These are phyloP conservation scores for Pongo abelii DNA, from an alignment of 2,113 vertebrate species.

Conservation along the genomic window DNA sequence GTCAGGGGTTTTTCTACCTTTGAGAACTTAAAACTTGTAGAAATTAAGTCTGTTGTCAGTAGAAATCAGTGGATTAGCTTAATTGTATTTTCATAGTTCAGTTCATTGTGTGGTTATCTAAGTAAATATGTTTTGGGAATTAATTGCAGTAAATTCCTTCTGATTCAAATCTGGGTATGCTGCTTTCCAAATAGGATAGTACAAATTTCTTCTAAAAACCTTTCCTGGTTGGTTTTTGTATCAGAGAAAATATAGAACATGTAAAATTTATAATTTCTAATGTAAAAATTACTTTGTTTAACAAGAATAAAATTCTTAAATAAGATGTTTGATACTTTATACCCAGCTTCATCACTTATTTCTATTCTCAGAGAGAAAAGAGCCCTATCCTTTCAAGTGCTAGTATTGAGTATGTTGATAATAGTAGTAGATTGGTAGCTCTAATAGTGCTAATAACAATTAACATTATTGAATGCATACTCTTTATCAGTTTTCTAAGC, in stretches of 20 bases:
- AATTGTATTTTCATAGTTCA: constrained; percentile 34
- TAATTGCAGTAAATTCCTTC: constrained; percentile 36
- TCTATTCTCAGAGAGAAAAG: not conserved
- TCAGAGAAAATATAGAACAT: not conserved
- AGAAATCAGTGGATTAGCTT: constrained; percentile 47
- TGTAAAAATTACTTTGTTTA: not conserved
- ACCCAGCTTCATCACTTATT: not conserved
- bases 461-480: not conserved
- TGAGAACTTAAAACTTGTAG: constrained; percentile 51
- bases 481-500: not conserved
- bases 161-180: not conserved
- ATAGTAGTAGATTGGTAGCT: not conserved
- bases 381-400: not conserved
- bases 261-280: not conserved
- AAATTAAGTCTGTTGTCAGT: constrained; percentile 30
- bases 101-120: constrained; percentile 16
- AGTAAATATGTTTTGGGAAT: constrained; percentile 43
- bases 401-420: not conserved
- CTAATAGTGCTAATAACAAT: not conserved
- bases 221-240: not conserved
- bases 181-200: constrained; percentile 44
- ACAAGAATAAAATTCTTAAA: not conserved
- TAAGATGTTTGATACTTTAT: not conserved
- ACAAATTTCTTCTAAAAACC: not conserved
- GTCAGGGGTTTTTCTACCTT: not conserved